phyloP scores from a whole-genome alignment of 2,113 vertebrate species.

The Meriones unguiculatus region DNA sequence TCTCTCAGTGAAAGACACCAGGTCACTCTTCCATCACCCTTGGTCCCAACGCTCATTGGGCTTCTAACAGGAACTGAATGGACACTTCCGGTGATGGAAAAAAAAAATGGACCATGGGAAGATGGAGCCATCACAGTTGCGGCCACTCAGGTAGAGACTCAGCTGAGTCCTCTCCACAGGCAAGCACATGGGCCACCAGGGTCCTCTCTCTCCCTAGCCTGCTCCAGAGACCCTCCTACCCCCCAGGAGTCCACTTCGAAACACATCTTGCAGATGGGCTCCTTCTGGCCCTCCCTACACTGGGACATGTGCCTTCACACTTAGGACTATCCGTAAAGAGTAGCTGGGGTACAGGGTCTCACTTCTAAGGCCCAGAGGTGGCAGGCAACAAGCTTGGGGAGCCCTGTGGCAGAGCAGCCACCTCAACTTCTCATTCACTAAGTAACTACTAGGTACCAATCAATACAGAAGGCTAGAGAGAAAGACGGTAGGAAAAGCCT shows the following conservation, averaged over 20 bases:
- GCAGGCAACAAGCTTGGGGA: background rate
- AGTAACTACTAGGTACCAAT: background rate
- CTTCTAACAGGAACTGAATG: background rate
- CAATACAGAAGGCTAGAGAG: background rate
- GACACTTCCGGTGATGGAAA: background rate
- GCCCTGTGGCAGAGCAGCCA: background rate
- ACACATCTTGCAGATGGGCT: accelerated
- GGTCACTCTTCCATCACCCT: background rate
- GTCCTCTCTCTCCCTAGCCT: background rate
- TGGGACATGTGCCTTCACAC: accelerated
- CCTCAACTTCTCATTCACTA: background rate
- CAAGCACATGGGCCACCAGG: background rate
- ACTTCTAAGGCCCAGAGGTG: background rate
- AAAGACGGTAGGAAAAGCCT: background rate
- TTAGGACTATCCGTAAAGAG: background rate
- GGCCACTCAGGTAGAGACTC: background rate
- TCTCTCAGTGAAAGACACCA: background rate
- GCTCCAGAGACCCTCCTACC: background rate
- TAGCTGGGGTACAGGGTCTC: background rate
- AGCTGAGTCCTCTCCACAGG: background rate
- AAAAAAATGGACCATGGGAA: background rate
- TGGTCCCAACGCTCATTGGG: background rate
- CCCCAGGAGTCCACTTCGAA: background rate
- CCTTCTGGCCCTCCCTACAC: background rate
- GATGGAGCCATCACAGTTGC: background rate